Evolutionary conservation across 1,140 invertebrate species (phyloP), one percentile per base, ranked within the genome.

Genomic region (Leptoteleia sp.): DNA sequence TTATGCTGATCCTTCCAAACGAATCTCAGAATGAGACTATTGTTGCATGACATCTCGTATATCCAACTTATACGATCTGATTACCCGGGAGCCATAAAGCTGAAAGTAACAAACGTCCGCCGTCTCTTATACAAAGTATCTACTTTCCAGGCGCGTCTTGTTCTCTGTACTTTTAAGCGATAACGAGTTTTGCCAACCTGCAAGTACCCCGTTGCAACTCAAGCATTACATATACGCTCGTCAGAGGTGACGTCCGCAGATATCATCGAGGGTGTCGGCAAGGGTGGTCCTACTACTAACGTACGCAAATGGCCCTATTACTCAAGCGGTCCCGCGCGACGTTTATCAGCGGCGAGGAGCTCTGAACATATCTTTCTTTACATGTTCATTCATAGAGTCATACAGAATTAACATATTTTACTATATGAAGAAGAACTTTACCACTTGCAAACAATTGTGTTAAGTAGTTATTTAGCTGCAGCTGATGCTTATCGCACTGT

Each of bases 51-150:
- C 72, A 76, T 68, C 72, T 68, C 72, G 55, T 76, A 68, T 59
- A 61, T 76, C 55, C 72, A 68, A 65, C 72, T 68, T 68, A 76
- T 68, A 52, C 72, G 55, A 76, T 76, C 72, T 62, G 72, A 76
- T 76, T 68, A 76, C 62, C 55, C 55, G 35, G 31, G 38, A 62
- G 72, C 72, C 55, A 76, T 68, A 76, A 76, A 76, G 45, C 55
- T 76, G 72, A 76, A 80, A 76, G 68, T 84, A 83, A 83, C 81
- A 84, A 84, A 84, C 81, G 83, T 71, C 61, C 70, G 72, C 71
- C 76, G 83, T 84, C 80, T 82, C 81, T 82, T 83, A 80, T 82
- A 83, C 71, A 83, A 83, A 84, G 82, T 83, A 83, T 83, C 83
- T 77, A 82, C 80, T 83, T 84, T 80, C 81, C 79, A 64, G n/a